Base-by-base conservation (phyloP, 2,113 vertebrate species). In the human region DNA sequence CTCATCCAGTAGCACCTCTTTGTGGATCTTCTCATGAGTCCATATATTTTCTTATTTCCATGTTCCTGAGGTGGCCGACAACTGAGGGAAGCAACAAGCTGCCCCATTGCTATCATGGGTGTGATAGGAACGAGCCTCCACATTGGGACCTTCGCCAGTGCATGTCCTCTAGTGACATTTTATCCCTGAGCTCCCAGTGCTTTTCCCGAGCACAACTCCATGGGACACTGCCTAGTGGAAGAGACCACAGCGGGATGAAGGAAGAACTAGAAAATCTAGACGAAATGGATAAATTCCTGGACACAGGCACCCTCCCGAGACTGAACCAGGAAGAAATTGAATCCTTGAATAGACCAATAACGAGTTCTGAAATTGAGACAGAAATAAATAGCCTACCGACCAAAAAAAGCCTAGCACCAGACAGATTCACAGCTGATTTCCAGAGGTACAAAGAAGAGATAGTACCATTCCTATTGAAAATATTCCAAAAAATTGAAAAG, bases 201-300 rank as follows among this genome's bases (percentile, higher is more conserved):
- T 52, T 25, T 55, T 30, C 17, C 10, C 0, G 3, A 61, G 3
- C 12, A 11, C 23, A n/a, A 2, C 12, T 72, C 55, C 4, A 0
- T 32, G 14, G 38, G 61, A 8, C 32, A 4, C 8, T 30, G 9
- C 78, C 14, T 45, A 18, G 92, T 12, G 59, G 10, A 70, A 1
- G 59, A 18, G 6, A 8, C 12, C 59, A 7, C 1, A 3, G 27
- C 3, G 27, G 57, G 16, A 40, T 50, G 50, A 76, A 55, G 23
- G 61, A n/a, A n/a, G 32, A 68, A 64, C 27, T 32, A 32, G 61
- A 64, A 64, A 64, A 64, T 32, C 61, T 14, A 14, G 27, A 64
- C 2, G 2, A 64, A 32, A 32, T 64, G 5, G 12, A 6, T 32
- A 32, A 64, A 64, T 64, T 64, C 27, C 27, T 64, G 61, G 61